phyloP scores from a whole-genome alignment of 2,113 vertebrate genomes.

The Todiramphus chloris region DNA sequence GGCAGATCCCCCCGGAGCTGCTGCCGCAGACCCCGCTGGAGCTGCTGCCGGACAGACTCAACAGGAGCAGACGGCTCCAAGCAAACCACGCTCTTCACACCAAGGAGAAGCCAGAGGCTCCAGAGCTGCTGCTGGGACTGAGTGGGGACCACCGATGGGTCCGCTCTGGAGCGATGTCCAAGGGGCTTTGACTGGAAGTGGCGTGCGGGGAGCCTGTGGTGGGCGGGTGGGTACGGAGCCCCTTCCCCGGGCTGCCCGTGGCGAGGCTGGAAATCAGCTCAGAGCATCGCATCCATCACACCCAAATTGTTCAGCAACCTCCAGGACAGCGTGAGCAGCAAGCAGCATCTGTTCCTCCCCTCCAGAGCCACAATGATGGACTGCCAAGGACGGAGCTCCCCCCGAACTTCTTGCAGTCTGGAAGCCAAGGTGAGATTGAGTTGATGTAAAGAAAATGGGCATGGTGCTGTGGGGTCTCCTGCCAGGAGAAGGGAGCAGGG shows the following conservation, averaged over 20 bases:
- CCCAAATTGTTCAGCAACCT: slow-evolving; percentile 13
- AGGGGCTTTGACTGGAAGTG: background rate
- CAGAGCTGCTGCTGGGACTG: accelerated
- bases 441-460: background rate
- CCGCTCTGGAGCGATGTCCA: accelerated
- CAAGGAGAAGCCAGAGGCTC: accelerated
- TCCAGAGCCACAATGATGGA: background rate
- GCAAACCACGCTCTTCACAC: accelerated
- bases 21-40: background rate
- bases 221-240: background rate
- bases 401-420: background rate
- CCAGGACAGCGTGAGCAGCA: slow-evolving; percentile 43
- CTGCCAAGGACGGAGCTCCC: background rate
- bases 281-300: slow-evolving; percentile 43
- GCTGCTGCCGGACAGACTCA: background rate
- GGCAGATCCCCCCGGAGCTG: background rate
- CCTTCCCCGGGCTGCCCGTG: accelerated
- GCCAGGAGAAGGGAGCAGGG: background rate
- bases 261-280: background rate
- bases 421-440: background rate
- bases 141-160: accelerated
- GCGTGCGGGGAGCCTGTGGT: background rate
- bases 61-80: accelerated
- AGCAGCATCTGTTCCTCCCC: slow-evolving; percentile 59
- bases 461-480: background rate